phyloP scores from a whole-genome alignment of 2,888 invertebrate genomes.

The Pegoplata infirma region DNA sequence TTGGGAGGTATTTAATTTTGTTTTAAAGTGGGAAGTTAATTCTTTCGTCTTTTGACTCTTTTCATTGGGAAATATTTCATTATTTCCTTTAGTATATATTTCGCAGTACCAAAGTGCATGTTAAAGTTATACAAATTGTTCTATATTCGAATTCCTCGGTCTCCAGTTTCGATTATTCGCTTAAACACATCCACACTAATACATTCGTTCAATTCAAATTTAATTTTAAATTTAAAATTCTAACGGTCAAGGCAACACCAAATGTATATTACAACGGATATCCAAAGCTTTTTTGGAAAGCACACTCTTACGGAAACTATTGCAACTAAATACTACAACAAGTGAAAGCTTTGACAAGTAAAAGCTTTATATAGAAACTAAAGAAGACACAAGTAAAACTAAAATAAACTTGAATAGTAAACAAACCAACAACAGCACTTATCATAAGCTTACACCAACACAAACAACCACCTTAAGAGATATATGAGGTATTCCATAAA shows the following conservation, averaged over 20 bases:
- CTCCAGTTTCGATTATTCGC: no score
- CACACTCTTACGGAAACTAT: slow-evolving; percentile 60
- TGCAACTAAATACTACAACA: slow-evolving; percentile 32
- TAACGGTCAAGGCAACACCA: background rate
- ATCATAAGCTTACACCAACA: background rate
- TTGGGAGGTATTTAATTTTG: no score
- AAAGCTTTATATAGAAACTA: slow-evolving; percentile 5
- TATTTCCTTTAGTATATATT: no score
- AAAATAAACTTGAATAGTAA: background rate
- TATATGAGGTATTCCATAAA: no score
- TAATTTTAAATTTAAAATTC: background rate
- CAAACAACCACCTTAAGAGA: background rate
- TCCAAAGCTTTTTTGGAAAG: slow-evolving; percentile 36
- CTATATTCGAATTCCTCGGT: no score
- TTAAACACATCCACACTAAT: no score
- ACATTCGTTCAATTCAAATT: no score
- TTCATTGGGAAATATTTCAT: no score
- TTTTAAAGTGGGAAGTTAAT: no score
- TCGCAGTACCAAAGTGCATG: no score
- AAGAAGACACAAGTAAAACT: background rate
- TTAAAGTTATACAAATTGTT: no score
- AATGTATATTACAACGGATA: background rate
- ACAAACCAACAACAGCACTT: background rate
- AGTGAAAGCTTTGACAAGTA: slow-evolving; percentile 29
- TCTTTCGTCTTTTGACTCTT: no score